Conservation (phyloP, 2,113 vertebrate genomes). For the Butastur rufipennis region DNA sequence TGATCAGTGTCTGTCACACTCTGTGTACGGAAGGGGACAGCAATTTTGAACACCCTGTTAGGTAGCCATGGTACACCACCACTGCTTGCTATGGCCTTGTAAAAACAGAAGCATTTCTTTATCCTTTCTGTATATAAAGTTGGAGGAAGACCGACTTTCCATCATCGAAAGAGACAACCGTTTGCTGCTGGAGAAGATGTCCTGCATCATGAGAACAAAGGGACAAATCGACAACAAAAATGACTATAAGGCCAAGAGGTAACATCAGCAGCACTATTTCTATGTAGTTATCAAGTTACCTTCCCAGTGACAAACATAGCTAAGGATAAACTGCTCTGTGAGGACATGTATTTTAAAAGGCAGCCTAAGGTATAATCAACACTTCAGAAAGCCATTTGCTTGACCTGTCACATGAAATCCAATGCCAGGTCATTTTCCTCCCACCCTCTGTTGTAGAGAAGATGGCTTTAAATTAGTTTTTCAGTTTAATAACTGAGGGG, state of each 20-base stretch:
- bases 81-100: background rate
- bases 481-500: conserved; percentile 7
- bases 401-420: background rate
- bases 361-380: conserved; percentile 1
- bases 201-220: conserved; percentile 68
- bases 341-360: conserved; percentile 2
- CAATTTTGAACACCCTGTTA: background rate
- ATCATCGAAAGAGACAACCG: conserved; percentile 72
- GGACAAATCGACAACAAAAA: conserved; percentile 67
- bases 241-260: conserved; percentile 69
- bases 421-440: background rate
- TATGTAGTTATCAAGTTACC: conserved; percentile 6
- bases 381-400: conserved; percentile 6
- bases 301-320: background rate
- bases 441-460: background rate
- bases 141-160: conserved; percentile 66
- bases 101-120: background rate
- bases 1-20: background rate
- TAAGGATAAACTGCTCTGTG: conserved; percentile 18
- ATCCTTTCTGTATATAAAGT: conserved; percentile 29
- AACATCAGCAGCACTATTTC: background rate
- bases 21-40: background rate
- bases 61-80: background rate
- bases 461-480: conserved; percentile 39
- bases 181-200: conserved; percentile 74